A percentile compares a stretch with the other conserved stretches of the same genome.
Conservation (phyloP, 2,888 invertebrate genomes). For the Bellardia bayeri region DNA sequence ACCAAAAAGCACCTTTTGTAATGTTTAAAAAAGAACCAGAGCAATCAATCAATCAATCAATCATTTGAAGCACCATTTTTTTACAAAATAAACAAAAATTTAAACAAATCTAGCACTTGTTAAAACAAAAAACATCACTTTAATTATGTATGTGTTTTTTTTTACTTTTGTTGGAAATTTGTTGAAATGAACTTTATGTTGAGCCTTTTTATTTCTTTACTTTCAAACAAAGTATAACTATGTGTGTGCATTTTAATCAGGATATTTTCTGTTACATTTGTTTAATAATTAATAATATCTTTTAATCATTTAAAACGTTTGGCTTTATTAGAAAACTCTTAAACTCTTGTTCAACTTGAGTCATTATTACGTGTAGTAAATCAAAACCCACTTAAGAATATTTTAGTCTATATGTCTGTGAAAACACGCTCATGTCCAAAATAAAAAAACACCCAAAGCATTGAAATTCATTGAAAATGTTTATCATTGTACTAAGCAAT, state of each 20-base stretch:
- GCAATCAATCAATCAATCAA: slow-evolving; percentile 35
- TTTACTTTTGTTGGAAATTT: slow-evolving; percentile 10
- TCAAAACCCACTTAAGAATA: too few relatives aligned
- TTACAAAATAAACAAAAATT: not conserved
- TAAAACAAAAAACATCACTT: slow-evolving; percentile 20
- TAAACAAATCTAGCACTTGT: slow-evolving; percentile 38
- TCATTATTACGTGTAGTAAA: too few relatives aligned
- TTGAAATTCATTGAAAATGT: too few relatives aligned
- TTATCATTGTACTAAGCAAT: too few relatives aligned
- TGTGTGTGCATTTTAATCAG: slow-evolving; percentile 1
- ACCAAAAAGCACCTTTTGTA: slow-evolving; percentile 48
- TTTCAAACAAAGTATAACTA: not conserved
- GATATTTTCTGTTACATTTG: not conserved
- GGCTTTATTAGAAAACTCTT: too few relatives aligned
- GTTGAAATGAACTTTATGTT: slow-evolving; percentile 25
- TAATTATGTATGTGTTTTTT: not conserved
- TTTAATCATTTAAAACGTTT: too few relatives aligned
- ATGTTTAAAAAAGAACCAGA: slow-evolving; percentile 15
- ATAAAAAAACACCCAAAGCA: too few relatives aligned
- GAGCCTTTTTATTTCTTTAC: not conserved
- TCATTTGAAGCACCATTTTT: slow-evolving; percentile 44
- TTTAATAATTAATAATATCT: not conserved
- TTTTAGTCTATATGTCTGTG: too few relatives aligned
- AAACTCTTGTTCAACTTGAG: too few relatives aligned
- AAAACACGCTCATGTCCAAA: too few relatives aligned